These are phyloP conservation scores for Cairina moschata DNA, from an alignment of 2,113 vertebrate species.

Conservation along the genomic window DNA sequence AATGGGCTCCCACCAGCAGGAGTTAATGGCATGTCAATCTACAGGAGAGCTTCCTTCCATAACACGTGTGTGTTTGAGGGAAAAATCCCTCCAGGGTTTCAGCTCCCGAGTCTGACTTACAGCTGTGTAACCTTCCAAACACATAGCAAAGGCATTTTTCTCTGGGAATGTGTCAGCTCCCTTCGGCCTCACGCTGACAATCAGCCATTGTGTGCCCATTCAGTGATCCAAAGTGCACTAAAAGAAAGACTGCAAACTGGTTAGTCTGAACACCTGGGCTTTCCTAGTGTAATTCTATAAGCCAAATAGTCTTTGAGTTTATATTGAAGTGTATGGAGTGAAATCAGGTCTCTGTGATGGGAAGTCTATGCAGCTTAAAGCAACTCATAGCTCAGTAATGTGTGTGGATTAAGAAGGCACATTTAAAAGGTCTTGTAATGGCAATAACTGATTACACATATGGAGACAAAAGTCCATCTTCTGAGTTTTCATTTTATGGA, in stretches of 20 bases:
- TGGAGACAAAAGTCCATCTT: background rate
- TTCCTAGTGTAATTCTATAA: background rate
- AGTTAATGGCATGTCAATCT: conserved; percentile 17
- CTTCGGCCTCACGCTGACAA: conserved; percentile 15
- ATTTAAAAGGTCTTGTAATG: background rate
- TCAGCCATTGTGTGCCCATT: background rate
- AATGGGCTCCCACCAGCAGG: conserved; percentile 52
- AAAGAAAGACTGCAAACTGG: background rate
- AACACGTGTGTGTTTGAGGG: conserved; percentile 15
- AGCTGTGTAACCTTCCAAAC: conserved; percentile 55
- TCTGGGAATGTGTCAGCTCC: conserved; percentile 50
- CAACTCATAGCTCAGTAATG: background rate
- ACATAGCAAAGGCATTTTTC: conserved; percentile 50
- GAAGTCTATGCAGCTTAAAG: background rate
- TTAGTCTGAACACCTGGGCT: conserved; percentile 11
- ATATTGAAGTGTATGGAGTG: background rate
- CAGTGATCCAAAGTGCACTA: rapidly evolving
- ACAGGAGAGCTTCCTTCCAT: conserved; percentile 26
- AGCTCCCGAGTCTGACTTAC: conserved; percentile 5
- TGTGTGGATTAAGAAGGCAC: background rate
- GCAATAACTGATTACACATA: background rate
- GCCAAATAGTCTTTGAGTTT: background rate
- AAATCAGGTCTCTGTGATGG: background rate
- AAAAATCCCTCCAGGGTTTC: conserved; percentile 26
- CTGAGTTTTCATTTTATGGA: background rate